Percentiles rank a stretch among this genome's conserved stretches.
Conservation (phyloP, 1,140 invertebrate genomes). For the Eurosta solidaginis region DNA sequence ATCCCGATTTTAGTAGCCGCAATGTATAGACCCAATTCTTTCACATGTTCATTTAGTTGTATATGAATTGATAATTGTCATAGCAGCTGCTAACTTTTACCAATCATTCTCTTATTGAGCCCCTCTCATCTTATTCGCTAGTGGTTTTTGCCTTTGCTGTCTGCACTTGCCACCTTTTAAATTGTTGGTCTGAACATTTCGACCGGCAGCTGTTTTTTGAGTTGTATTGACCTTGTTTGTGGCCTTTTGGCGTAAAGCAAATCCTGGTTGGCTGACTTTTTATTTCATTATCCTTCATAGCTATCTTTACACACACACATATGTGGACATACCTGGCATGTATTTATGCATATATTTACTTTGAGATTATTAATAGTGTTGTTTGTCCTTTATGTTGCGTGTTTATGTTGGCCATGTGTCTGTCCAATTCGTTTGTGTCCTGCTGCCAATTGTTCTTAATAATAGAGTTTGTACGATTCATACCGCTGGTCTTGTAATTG, state of each 20-base stretch:
- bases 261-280: too few species aligned
- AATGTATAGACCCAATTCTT: too few species aligned
- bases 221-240: slow-evolving; percentile 7
- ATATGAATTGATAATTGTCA: not conserved
- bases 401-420: not conserved
- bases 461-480: not conserved
- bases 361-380: not conserved
- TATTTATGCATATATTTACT: too few species aligned
- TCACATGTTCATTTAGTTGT: not conserved
- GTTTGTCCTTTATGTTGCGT: not conserved
- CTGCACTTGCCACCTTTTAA: not conserved
- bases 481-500: too few species aligned
- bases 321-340: too few species aligned
- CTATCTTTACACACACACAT: not conserved
- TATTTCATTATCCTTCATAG: not conserved
- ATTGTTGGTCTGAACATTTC: not conserved
- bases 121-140: not conserved
- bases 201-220: not conserved
- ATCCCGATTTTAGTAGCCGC: too few species aligned
- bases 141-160: not conserved
- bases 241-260: not conserved
- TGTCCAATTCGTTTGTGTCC: not conserved
- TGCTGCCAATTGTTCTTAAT: not conserved
- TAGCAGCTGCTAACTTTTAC: slow-evolving; percentile 22
- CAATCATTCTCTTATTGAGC: not conserved